Evolutionary conservation across 2,888 invertebrate species (phyloP), one percentile per base, ranked within the genome.

Genomic region (Himalopsyche tibetana): DNA sequence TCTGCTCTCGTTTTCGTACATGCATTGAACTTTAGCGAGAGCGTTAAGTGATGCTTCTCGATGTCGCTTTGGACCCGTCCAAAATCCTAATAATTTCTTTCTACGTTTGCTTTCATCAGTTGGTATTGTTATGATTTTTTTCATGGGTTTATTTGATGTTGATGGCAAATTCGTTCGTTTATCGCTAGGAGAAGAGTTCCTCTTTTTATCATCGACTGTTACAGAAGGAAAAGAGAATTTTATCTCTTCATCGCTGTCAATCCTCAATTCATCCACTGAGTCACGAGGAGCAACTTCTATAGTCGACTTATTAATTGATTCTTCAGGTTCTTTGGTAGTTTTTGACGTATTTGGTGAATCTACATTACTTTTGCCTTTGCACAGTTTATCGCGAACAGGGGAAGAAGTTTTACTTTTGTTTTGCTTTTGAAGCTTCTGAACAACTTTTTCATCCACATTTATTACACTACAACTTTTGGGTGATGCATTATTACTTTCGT

Each of bases 21-120:
- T 93, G 90, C 97, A 97, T 91, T 98, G 97, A 3, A 98, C 98
- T 93, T 98, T 98, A 42, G 97, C 97, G 89, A 96, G 91, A 0
- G 98, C 98, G 90, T 98, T 98, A 51, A 98, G 91, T 3, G 98
- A 97, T 56, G 98, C 98, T 92, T 97, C 97, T 89, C 98, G 94
- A 90, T 97, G 96, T 80, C 96, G 94, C 91, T 97, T 97, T 40
- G 97, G 96, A 0, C 96, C 96, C 89, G 94, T 94, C 96, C 96
- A 96, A 92, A 96, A 95, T 1, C 95, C 95, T 87, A 95, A 93
- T 56, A 95, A 91, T 90, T 95, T 94, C 89, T 95, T 93, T 87
- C 95, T 92, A 85, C 92, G 90, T 89, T 92, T 92, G 88, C 93
- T 92, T 89, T 92, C 92, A 87, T 91, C 91, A 63, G 93, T 91